phyloP scores from a whole-genome alignment of 2,797 vertebrate species.

The Amazona ochrocephala region DNA sequence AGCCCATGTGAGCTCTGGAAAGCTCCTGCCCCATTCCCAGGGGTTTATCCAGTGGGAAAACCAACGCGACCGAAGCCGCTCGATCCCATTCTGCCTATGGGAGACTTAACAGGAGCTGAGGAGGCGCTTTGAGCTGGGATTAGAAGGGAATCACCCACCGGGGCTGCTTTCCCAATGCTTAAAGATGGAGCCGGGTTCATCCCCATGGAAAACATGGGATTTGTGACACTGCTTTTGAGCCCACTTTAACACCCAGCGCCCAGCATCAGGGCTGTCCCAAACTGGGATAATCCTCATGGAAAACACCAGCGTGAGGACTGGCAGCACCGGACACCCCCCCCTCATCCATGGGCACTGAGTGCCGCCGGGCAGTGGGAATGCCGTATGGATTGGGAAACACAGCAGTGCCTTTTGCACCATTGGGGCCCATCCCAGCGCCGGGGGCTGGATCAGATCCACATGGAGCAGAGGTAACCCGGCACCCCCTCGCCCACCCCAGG shows the following conservation, averaged over 20 bases:
- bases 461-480: neutral
- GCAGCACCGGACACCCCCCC: neutral
- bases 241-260: neutral
- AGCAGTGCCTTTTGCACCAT: neutral
- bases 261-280: neutral
- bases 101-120: neutral
- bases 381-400: neutral
- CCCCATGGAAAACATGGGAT: neutral
- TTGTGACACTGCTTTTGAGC: neutral
- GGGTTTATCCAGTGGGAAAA: fast-evolving
- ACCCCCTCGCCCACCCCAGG: too few species aligned
- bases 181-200: neutral
- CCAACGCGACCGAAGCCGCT: neutral
- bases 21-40: neutral
- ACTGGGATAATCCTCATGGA: neutral
- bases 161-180: neutral
- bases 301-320: neutral
- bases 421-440: neutral
- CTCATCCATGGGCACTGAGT: neutral
- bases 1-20: neutral
- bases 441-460: neutral
- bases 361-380: neutral
- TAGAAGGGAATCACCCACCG: neutral
- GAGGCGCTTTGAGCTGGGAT: too few species aligned
- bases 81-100: neutral